Conservation (phyloP, 2,797 vertebrate genomes). For the Psittacula derbiana region DNA sequence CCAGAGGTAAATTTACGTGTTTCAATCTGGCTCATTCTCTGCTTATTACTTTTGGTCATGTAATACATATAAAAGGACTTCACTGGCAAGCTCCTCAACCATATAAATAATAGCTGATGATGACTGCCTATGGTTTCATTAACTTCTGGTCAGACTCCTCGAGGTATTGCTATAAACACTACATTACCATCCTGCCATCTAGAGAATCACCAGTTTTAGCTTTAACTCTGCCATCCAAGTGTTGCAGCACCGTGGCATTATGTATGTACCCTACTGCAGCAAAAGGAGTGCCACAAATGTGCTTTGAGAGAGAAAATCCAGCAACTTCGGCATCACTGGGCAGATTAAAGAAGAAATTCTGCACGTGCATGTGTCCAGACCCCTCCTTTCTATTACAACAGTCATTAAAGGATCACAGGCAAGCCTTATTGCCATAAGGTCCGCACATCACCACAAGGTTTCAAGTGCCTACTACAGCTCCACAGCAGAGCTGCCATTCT, state of each 20-base stretch:
- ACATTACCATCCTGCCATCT: conserved; percentile 38
- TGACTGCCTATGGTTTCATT: conserved; percentile 71
- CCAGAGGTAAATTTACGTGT: conserved; percentile 39
- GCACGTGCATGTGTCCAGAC: background rate
- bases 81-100: conserved; percentile 66
- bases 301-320: background rate
- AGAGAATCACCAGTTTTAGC: conserved; percentile 12
- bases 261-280: background rate
- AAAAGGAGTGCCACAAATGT: background rate
- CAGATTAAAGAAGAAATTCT: background rate
- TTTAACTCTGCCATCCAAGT: background rate
- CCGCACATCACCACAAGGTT: conserved; percentile 23
- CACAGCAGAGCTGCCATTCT: conserved; percentile 73
- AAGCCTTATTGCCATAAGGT: conserved; percentile 56
- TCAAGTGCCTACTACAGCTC: conserved; percentile 16
- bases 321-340: background rate
- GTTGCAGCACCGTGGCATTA: background rate
- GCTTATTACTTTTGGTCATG: conserved; percentile 68
- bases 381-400: background rate
- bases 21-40: conserved; percentile 38
- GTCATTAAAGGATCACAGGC: conserved; percentile 5
- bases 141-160: conserved; percentile 71
- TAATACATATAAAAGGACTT: conserved; percentile 61
- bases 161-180: conserved; percentile 51
- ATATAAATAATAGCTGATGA: conserved; percentile 71